phyloP scores from a whole-genome alignment of 2,888 invertebrate genomes.

The Metacarcinus magister region DNA sequence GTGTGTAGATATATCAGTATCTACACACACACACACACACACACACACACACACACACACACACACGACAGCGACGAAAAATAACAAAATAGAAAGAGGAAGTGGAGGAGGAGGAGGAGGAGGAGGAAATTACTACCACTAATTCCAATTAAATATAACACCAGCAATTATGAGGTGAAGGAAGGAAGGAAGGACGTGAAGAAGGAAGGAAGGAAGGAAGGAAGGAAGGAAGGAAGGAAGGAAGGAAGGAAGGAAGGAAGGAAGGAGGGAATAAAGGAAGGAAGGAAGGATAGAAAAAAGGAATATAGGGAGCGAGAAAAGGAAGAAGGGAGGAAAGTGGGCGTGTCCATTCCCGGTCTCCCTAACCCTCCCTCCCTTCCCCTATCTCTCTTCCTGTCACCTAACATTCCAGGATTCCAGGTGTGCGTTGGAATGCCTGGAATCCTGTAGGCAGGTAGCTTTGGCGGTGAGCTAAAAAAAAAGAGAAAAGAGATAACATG shows the following conservation, averaged over 20 bases:
- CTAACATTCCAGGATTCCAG: conserved; percentile 43
- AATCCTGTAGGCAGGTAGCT: not conserved
- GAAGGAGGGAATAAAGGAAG: conserved; percentile 7
- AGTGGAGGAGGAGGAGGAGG: not conserved
- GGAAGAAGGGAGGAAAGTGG: not conserved
- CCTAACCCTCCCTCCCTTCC: not conserved
- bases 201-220: not conserved
- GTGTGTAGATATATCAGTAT: not conserved
- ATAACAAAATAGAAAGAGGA: not conserved
- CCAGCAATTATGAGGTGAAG: not conserved
- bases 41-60: too few species aligned
- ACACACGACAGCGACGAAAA: too few species aligned
- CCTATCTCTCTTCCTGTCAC: not conserved
- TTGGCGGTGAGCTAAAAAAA: not conserved
- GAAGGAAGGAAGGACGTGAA: not conserved
- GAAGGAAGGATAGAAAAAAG: not conserved
- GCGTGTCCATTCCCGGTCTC: not conserved
- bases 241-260: not conserved
- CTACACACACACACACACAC: too few species aligned
- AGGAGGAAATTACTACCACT: too few species aligned
- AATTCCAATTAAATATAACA: too few species aligned
- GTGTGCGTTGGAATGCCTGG: conserved; percentile 41
- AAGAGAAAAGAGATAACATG: not conserved
- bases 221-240: not conserved
- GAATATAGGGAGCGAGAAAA: not conserved